Evolutionary conservation across 2,888 invertebrate species (phyloP), one percentile per base, ranked within the genome.

Genomic region (Galeruca laticollis): DNA sequence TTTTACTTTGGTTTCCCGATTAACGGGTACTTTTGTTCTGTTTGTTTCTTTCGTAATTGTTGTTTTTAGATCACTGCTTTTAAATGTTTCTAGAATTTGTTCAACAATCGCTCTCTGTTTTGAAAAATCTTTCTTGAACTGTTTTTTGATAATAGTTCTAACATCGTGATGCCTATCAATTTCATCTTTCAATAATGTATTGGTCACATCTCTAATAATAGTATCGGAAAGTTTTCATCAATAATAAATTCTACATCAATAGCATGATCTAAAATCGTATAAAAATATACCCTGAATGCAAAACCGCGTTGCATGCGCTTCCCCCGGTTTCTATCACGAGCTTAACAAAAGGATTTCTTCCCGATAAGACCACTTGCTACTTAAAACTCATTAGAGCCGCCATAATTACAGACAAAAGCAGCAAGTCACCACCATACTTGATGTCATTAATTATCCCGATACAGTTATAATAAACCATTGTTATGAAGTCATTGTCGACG

Each of bases 391-490:
- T 82, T 82, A 82, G 80, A 79, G 77, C 75, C 75, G 77, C 77
- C 80, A 79, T 82, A 81, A 83, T 82, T 81, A 81, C 82, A 81
- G 80, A 83, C 82, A 83, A 83, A 82, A 78, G 81, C 80, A 73
- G 77, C 79, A 78, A 82, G 82, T 84, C 83, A 84, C 82, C 83
- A 81, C 81, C 82, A 83, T 79, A 81, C 83, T 82, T 80, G 79
- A 77, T 76, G 80, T 83, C 84, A 84, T 84, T 84, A 84, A 84
- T 84, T 83, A 84, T 77, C 75, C 78, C 80, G 82, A 82, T 82
- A 82, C 81, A 82, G 82, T 82, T 82, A 84, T 83, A 84, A 84
- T 83, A 84, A 84, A 82, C 80, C 83, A 84, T 83, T 84, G 83
- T 83, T 82, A 80, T 72, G 68, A 69, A 81, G 81, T 82, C 82